Evolutionary conservation across 64 coral and sea anemone genomes (phyloP), one percentile per base, ranked within the genome.

Genomic region (Montipora foliosa): DNA sequence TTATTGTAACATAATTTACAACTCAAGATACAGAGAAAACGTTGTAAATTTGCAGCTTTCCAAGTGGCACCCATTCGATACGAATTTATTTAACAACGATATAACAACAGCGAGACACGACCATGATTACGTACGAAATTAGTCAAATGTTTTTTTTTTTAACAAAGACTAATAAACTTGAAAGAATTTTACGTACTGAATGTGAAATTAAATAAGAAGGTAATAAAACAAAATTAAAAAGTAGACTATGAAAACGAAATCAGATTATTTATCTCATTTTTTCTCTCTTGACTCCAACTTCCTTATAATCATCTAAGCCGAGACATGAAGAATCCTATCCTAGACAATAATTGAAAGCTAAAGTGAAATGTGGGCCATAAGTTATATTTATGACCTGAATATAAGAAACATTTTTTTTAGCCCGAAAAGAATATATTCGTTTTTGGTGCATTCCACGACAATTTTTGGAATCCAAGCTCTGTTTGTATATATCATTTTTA

Each of bases 1-100:
- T 73, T 73, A 73, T 73, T 73, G 69, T 5, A 24, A 73, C 69
- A 67, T 67, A 67, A 67, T 67, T 73, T 73, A 73, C 69, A 73
- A 25, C 69, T 76, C 37, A 76, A 9, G 13, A 46, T 76, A 46
- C 74, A 76, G 74, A 76, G 74, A 29, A 76, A 37, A 76, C 46
- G 24, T 24, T 25, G 4, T 46, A 8, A 10, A 46, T 46, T 76
- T 76, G 24, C 24, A 76, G 11, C 74, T 46, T 45, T 21, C 6
- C n/a, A 64, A 64, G 61, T 64, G 29, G 10, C 29, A 25, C 74
- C 25, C 4, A 2, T 25, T 16, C 11, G 11, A 76, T 20, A 37
- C 11, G 20, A 45, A 11, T 76, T 45, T 46, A 25, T 24, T 74
- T 74, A 7, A 24, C 19, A 45, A 46, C 13, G 11, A 14, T 14